These are phyloP conservation scores for Hydropsyche tenuis DNA, from an alignment of 1,140 invertebrate species.

Conservation along the genomic window DNA sequence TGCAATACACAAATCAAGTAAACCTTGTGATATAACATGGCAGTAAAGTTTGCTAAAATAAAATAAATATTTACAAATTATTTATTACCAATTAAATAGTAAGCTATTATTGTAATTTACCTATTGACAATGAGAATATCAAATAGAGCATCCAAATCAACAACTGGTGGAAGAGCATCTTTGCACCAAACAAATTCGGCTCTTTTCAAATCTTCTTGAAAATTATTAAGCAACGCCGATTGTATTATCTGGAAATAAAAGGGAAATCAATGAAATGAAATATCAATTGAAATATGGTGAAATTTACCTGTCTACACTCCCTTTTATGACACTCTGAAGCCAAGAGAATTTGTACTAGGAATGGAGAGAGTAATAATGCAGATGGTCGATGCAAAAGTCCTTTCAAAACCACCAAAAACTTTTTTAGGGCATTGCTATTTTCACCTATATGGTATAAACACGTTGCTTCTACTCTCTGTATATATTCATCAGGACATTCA, in stretches of 20 bases:
- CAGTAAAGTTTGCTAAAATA: constrained; percentile 49
- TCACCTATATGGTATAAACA: constrained; percentile 26
- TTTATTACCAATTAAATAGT: background rate
- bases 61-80: constrained; percentile 15
- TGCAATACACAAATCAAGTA: constrained; percentile 63
- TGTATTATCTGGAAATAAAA: constrained; percentile 37
- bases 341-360: constrained; percentile 41
- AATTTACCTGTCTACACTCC: constrained; percentile 32
- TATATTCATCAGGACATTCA: constrained; percentile 44
- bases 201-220: constrained; percentile 59
- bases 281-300: background rate
- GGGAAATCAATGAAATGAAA: background rate
- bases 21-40: constrained; percentile 62
- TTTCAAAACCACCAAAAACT: constrained; percentile 24
- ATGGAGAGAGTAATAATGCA: constrained; percentile 28
- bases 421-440: constrained; percentile 29
- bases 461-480: constrained; percentile 26
- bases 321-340: constrained; percentile 32
- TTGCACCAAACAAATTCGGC: constrained; percentile 63
- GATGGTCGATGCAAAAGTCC: constrained; percentile 33
- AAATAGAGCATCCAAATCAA: constrained; percentile 58
- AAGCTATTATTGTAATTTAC: constrained; percentile 52
- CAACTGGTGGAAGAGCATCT: constrained; percentile 54
- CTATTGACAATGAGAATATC: constrained; percentile 61
- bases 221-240: constrained; percentile 31